Evolutionary conservation across 2,888 invertebrate species (phyloP).

Genomic region (Hemistola chrysoprasaria): DNA sequence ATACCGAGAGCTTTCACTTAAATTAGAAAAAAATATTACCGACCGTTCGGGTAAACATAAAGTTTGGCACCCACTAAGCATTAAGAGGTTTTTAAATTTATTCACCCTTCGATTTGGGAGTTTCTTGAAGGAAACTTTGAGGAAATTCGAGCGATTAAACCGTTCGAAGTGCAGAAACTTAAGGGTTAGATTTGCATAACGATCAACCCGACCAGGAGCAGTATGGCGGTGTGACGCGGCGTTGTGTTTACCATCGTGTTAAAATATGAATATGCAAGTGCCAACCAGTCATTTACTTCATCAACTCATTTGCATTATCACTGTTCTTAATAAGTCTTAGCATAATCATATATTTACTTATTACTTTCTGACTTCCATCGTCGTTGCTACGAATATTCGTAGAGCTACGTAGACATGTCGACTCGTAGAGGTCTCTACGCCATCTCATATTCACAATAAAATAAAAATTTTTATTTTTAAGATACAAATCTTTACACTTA

Average conservation of each 20-base stretch:
- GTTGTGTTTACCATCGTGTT: slow-evolving; percentile 33
- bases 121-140: slow-evolving; percentile 57
- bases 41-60: slow-evolving; percentile 54
- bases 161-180: slow-evolving; percentile 66
- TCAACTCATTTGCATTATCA: slow-evolving; percentile 23
- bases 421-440: neutral
- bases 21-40: slow-evolving; percentile 54
- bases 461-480: too few relatives aligned
- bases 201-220: slow-evolving; percentile 38
- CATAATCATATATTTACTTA: too few relatives aligned
- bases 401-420: neutral
- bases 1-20: slow-evolving; percentile 46
- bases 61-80: slow-evolving; percentile 68
- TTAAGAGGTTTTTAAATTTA: slow-evolving; percentile 79
- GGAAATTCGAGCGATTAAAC: slow-evolving; percentile 75
- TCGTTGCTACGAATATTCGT: slow-evolving; percentile 1
- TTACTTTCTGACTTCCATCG: too few relatives aligned
- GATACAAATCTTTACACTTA: too few relatives aligned
- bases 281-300: slow-evolving; percentile 23
- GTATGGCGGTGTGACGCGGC: slow-evolving; percentile 27
- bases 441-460: too few relatives aligned
- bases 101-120: slow-evolving; percentile 76
- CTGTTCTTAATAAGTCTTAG: slow-evolving; percentile 7
- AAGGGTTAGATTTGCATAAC: slow-evolving; percentile 78
- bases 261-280: slow-evolving; percentile 24